These are phyloP conservation scores for Lophura nycthemera DNA, from an alignment of 2,113 vertebrate species.

Conservation along the genomic window DNA sequence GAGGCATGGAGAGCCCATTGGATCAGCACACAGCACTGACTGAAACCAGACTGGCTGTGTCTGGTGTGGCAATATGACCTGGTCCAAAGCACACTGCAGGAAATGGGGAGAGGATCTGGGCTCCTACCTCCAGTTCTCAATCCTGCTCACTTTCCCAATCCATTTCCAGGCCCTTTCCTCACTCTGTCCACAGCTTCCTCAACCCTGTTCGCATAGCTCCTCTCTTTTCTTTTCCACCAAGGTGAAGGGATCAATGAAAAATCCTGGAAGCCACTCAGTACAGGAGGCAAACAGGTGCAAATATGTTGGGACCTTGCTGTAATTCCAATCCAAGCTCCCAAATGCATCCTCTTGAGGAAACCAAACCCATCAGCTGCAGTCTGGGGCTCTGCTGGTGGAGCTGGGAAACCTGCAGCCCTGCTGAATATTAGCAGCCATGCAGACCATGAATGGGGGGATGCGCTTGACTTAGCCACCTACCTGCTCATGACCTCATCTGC, in stretches of 20 bases:
- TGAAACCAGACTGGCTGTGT: not conserved
- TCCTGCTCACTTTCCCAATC: not conserved
- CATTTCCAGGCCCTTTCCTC: not conserved
- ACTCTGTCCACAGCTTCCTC: not conserved
- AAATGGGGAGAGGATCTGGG: fast-evolving
- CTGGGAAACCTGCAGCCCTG: not conserved
- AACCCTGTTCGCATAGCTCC: not conserved
- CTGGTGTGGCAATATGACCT: not conserved
- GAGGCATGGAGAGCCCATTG: not conserved
- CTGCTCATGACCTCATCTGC: not conserved
- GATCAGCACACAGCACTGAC: not conserved
- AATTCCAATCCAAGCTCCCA: not conserved
- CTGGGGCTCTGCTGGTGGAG: not conserved
- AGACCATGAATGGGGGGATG: not conserved
- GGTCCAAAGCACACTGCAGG: not conserved
- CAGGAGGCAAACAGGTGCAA: not conserved
- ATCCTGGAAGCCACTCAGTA: not conserved
- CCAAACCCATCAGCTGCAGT: not conserved
- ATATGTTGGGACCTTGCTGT: fast-evolving
- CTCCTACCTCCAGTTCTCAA: not conserved
- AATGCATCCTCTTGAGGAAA: not conserved
- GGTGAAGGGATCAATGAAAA: not conserved
- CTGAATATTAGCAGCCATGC: not conserved
- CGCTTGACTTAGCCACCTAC: not conserved
- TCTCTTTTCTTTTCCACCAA: not conserved